Conservation (phyloP, 1,140 invertebrate genomes). For the Drosophila novamexicana region DNA sequence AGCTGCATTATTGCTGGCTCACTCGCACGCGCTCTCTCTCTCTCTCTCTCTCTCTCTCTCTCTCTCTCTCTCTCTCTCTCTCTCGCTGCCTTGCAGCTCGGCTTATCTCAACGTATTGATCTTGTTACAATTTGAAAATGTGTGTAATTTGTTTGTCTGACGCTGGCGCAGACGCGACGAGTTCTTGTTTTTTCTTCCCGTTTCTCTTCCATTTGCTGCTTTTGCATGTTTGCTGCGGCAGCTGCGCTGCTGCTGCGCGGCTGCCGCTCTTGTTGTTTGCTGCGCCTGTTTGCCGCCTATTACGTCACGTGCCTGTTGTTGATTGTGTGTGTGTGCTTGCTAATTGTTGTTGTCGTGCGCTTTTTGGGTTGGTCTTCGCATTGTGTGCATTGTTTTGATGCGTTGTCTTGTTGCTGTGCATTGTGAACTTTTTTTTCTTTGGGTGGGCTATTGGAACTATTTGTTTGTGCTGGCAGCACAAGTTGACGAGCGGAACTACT, state of each 20-base stretch:
- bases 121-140: slow-evolving; percentile 72
- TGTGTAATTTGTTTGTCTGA: slow-evolving; percentile 72
- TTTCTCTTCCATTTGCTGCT: slow-evolving; percentile 22
- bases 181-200: slow-evolving; percentile 15
- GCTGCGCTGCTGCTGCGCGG: slow-evolving; percentile 11
- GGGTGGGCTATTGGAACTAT: slow-evolving; percentile 1
- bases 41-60: slow-evolving; percentile 8
- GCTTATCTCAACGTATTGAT: slow-evolving; percentile 66
- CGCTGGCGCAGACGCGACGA: slow-evolving; percentile 31
- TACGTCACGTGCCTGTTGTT: slow-evolving; percentile 58
- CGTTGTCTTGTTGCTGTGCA: background rate
- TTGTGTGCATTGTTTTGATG: slow-evolving; percentile 16
- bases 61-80: slow-evolving; percentile 8
- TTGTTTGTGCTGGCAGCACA: background rate
- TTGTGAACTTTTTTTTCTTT: background rate
- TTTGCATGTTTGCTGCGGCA: slow-evolving; percentile 20
- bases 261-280: slow-evolving; percentile 28
- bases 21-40: slow-evolving; percentile 10
- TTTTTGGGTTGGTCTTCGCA: slow-evolving; percentile 16
- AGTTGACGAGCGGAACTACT: background rate
- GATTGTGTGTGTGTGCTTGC: slow-evolving; percentile 23
- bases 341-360: slow-evolving; percentile 23
- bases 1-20: slow-evolving; percentile 26
- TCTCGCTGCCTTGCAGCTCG: slow-evolving; percentile 14
- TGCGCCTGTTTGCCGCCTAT: slow-evolving; percentile 54